Base-by-base conservation (phyloP, 2,888 invertebrate genomes). In the Folsomia manolachei region DNA sequence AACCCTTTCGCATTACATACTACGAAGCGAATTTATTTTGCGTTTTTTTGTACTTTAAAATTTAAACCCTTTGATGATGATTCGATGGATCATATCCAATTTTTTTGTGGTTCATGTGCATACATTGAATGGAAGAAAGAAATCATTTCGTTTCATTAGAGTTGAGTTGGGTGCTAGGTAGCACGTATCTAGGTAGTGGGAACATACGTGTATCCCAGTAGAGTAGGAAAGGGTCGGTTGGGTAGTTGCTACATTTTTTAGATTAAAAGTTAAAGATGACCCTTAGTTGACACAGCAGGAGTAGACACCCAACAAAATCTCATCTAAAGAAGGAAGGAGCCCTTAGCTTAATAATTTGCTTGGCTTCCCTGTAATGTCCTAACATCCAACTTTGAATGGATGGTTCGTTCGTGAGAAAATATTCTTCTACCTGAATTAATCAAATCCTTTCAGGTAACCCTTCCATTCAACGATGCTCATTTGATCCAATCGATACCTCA, bases 231-330 rank as follows among this genome's bases (percentile, higher is more conserved):
- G 24, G 26, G 63, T 63, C 26, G 63, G 63, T 25, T n/a, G n/a
- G n/a, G n/a, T n/a, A n/a, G n/a, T n/a, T 63, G 24, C 21, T 63
- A 63, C 26, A 63, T 27, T 27, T 63, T 62, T 62, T 62, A 23
- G 24, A 19, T 62, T n/a, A n/a, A n/a, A n/a, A 2, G 27, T 63
- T 27, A 63, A 26, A 63, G n/a, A 63, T 27, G 63, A 63, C 27
- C 63, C 63, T 63, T 63, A 11, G 63, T 63, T 63, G 27, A 63
- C 63, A 27, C 63, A 63, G 63, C 63, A 63, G 63, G 63, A 27
- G 14, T 2, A 26, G 63, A 63, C 63, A 63, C 63, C 63, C 62
- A 62, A n/a, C n/a, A n/a, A 62, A 62, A 23, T 24, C 24, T 11
- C 62, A 21, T 62, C 60, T n/a, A n/a, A n/a, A n/a, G n/a, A n/a